Percentiles rank a stretch among this genome's conserved stretches.
These are phyloP conservation scores for Thryonomys swinderianus DNA, from an alignment of 2,113 vertebrate genomes.

Conservation along the genomic window DNA sequence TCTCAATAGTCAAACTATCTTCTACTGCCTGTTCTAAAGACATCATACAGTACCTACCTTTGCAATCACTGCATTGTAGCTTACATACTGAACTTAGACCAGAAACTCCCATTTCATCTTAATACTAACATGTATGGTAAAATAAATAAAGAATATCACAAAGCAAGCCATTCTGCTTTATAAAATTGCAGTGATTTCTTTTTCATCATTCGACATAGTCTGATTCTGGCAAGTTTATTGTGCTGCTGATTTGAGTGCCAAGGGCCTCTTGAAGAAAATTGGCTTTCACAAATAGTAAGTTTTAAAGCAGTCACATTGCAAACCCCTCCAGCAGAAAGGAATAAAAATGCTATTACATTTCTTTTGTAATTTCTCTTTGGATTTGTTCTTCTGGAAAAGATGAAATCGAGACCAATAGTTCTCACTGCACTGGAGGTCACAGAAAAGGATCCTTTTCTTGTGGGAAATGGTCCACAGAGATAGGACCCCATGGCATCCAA, in stretches of 20 bases:
- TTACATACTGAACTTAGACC: slow-evolving; percentile 55
- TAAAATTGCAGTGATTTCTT: slow-evolving; percentile 72
- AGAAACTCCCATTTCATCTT: slow-evolving; percentile 62
- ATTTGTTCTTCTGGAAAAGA: slow-evolving; percentile 77
- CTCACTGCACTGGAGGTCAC: slow-evolving; percentile 71
- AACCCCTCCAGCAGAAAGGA: slow-evolving; percentile 74
- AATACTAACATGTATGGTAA: slow-evolving; percentile 45
- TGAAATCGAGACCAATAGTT: slow-evolving; percentile 74
- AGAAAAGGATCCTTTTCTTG: slow-evolving; percentile 65
- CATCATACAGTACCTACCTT: slow-evolving; percentile 49
- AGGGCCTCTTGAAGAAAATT: slow-evolving; percentile 77
- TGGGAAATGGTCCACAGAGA: slow-evolving; percentile 53
- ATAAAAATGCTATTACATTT: slow-evolving; percentile 78
- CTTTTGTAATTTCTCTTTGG: slow-evolving; percentile 79
- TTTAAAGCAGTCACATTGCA: slow-evolving; percentile 76
- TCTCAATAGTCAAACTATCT: background rate
- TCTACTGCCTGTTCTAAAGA: slow-evolving; percentile 17
- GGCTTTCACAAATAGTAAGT: slow-evolving; percentile 76
- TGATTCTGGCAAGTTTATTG: slow-evolving; percentile 74
- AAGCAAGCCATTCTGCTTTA: slow-evolving; percentile 62
- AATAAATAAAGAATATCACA: slow-evolving; percentile 77
- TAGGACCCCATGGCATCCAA: slow-evolving; percentile 50
- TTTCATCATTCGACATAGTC: slow-evolving; percentile 62
- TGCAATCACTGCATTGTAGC: slow-evolving; percentile 42
- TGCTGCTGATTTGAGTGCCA: slow-evolving; percentile 76